These are phyloP conservation scores for Pseudococcus longispinus DNA, from an alignment of 2,888 invertebrate genomes.

Conservation along the genomic window DNA sequence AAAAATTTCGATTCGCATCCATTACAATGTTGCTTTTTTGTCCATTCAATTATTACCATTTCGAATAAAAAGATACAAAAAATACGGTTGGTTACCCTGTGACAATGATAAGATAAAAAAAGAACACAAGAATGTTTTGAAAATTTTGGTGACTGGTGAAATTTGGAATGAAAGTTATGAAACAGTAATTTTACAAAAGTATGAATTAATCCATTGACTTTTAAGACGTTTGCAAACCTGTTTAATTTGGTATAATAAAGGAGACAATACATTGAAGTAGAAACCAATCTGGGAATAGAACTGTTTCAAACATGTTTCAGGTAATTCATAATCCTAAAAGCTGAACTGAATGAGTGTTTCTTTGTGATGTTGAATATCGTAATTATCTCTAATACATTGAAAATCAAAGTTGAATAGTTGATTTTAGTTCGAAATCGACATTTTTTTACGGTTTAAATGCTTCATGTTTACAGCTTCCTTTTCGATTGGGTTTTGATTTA, in stretches of 20 bases:
- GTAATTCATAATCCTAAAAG: background rate
- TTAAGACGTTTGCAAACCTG: background rate
- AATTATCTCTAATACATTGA: background rate
- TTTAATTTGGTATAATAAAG: background rate
- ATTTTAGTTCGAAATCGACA: background rate
- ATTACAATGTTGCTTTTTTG: background rate
- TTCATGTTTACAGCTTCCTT: constrained; percentile 63
- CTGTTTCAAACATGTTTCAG: constrained; percentile 24
- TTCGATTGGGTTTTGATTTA: constrained; percentile 88
- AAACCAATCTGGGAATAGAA: background rate
- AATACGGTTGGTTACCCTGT: background rate
- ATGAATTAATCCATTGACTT: background rate
- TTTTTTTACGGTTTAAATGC: background rate
- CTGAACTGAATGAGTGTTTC: background rate
- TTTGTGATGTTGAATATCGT: background rate
- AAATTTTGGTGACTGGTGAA: background rate
- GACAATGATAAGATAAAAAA: constrained; percentile 21
- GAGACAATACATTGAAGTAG: background rate
- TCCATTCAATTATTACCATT: background rate
- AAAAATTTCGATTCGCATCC: background rate
- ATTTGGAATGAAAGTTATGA: background rate
- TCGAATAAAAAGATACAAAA: background rate
- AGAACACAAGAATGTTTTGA: background rate
- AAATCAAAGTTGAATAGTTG: background rate
- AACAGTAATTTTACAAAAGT: background rate